phyloP scores from a whole-genome alignment of 2,797 vertebrate species.

The Fistularia commersonii region DNA sequence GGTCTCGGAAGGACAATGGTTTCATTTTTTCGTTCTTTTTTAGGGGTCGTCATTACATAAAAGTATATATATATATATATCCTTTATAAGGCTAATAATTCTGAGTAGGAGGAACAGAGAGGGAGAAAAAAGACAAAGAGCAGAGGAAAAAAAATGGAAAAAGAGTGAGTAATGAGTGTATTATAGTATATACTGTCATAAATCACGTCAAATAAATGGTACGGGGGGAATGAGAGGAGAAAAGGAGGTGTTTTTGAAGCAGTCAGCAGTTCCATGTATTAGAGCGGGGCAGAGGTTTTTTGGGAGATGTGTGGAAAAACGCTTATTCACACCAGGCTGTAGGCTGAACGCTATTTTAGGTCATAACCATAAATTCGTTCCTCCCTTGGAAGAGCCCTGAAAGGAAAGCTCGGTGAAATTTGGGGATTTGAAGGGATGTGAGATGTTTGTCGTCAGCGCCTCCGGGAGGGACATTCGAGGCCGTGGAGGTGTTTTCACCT shows the following conservation, averaged over 20 bases:
- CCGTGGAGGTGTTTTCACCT: too few species aligned
- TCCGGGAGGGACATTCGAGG: too few species aligned
- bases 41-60: too few species aligned
- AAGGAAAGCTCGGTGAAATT: not conserved
- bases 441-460: too few species aligned
- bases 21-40: too few species aligned
- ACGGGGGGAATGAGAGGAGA: slow-evolving; percentile 3
- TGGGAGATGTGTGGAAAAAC: not conserved
- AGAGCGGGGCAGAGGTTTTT: too few species aligned
- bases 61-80: slow-evolving; percentile 9
- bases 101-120: slow-evolving; percentile 8
- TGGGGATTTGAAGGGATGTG: too few species aligned
- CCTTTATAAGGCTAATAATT: slow-evolving; percentile 25
- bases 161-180: slow-evolving; percentile 6
- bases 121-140: slow-evolving; percentile 3
- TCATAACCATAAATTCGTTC: slow-evolving; percentile 6
- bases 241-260: slow-evolving; percentile 13
- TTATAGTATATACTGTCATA: slow-evolving; percentile 6
- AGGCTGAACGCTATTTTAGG: not conserved
- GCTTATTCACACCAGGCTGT: not conserved
- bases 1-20: too few species aligned
- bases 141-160: not conserved
- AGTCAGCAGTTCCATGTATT: slow-evolving; percentile 9
- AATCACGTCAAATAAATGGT: slow-evolving; percentile 15
- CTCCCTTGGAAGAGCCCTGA: not conserved